These are phyloP conservation scores for Siniperca undulata DNA, from an alignment of 2,797 vertebrate species.

Conservation along the genomic window DNA sequence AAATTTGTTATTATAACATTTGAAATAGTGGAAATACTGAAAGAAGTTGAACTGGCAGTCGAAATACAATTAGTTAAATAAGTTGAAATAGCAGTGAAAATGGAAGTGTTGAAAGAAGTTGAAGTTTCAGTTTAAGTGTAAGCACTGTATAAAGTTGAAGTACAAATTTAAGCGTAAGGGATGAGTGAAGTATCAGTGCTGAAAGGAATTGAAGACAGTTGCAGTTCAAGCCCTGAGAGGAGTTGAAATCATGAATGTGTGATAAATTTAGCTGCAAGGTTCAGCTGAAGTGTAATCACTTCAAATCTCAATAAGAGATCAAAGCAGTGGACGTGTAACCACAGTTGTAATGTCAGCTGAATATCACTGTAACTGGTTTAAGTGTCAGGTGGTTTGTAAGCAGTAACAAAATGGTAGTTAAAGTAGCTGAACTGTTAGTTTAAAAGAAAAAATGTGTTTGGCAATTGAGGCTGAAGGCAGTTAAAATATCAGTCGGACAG, in stretches of 20 bases:
- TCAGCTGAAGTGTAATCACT: constrained; percentile 10
- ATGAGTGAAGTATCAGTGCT: not conserved
- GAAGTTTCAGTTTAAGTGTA: not conserved
- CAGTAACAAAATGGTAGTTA: not conserved
- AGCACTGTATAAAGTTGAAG: not conserved
- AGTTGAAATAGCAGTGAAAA: not conserved
- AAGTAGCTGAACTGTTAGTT: not conserved
- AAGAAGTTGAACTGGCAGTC: not conserved
- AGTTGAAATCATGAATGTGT: constrained; percentile 1
- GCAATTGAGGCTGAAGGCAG: not conserved
- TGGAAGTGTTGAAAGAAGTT: not conserved
- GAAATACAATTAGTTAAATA: not conserved
- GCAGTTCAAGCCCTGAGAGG: not conserved
- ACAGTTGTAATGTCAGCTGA: constrained; percentile 10
- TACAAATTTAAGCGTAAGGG: not conserved
- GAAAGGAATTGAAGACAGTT: not conserved
- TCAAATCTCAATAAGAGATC: not conserved
- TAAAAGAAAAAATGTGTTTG: not conserved
- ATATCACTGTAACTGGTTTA: not conserved
- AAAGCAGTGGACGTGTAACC: not conserved
- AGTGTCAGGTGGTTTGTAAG: not conserved
- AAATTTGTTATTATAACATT: not conserved
- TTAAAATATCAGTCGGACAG: not conserved
- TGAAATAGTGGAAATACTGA: not conserved
- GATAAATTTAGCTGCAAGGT: constrained; percentile 4